Conservation (phyloP, 1,140 invertebrate species). For the Drepana arcuata region DNA sequence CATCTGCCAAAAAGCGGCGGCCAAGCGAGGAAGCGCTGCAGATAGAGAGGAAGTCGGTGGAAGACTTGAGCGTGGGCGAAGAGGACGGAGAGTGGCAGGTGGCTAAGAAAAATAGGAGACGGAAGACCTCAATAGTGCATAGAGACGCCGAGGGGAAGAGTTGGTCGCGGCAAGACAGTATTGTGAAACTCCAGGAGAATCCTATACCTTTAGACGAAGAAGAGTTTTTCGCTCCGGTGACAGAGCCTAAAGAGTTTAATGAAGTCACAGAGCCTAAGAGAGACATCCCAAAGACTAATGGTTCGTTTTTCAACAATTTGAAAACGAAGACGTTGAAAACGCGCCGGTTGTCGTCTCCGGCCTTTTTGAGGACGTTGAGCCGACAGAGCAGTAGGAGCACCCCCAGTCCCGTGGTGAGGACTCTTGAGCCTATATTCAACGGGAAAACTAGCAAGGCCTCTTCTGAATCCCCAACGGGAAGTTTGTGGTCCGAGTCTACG, state of each 20-base stretch:
- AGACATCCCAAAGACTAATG: constrained; percentile 60
- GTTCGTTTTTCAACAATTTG: constrained; percentile 63
- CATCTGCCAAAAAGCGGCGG: constrained; percentile 73
- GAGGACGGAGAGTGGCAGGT: constrained; percentile 66
- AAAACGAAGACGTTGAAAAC: constrained; percentile 61
- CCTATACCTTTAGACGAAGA: constrained; percentile 59
- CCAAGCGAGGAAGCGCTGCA: constrained; percentile 85
- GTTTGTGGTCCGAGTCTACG: constrained; percentile 70
- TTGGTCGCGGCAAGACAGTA: constrained; percentile 37
- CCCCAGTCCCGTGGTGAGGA: constrained; percentile 40
- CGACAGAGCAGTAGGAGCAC: constrained; percentile 60
- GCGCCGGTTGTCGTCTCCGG: constrained; percentile 74
- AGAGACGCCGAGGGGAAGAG: constrained; percentile 28
- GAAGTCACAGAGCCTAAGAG: constrained; percentile 37
- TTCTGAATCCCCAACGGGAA: constrained; percentile 54
- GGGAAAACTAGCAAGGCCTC: constrained; percentile 48
- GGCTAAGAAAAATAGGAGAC: constrained; percentile 47
- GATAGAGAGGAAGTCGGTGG: constrained; percentile 74
- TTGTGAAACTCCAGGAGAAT: constrained; percentile 49
- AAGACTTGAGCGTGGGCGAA: constrained; percentile 65
- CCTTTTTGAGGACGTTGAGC: constrained; percentile 76
- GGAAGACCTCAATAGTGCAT: constrained; percentile 52
- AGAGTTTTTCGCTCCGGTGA: constrained; percentile 57
- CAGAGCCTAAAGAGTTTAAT: constrained; percentile 56
- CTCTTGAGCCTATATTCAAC: constrained; percentile 47